Conservation (phyloP, 1,140 invertebrate genomes). For the Caerostris extrusa region DNA sequence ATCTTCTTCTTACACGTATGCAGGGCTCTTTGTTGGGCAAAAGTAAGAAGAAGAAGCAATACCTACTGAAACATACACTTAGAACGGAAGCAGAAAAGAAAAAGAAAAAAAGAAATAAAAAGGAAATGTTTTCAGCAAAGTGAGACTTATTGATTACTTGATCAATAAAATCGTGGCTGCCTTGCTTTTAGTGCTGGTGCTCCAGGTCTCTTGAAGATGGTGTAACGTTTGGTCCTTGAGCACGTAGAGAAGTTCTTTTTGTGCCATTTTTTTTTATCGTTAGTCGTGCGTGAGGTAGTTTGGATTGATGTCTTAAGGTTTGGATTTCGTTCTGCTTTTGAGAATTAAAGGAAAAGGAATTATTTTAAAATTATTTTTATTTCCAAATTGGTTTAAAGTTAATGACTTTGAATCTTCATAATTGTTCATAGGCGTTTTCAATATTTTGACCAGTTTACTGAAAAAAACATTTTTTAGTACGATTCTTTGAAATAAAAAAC, state of each 20-base stretch:
- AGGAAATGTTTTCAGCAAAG: constrained; percentile 8
- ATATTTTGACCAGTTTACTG: too few species aligned
- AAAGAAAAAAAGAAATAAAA: too few species aligned
- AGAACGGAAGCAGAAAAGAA: neutral
- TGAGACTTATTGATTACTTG: constrained; percentile 53
- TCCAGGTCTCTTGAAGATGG: constrained; percentile 20
- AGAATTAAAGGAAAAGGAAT: neutral
- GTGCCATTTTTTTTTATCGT: neutral
- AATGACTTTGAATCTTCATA: too few species aligned
- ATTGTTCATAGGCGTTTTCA: too few species aligned
- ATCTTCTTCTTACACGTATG: neutral
- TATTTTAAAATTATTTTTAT: neutral
- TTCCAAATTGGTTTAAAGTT: too few species aligned
- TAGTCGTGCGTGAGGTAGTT: neutral
- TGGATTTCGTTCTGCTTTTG: neutral
- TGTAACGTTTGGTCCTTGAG: constrained; percentile 36
- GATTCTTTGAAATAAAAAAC: too few species aligned
- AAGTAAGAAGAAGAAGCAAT: neutral
- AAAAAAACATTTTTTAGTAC: too few species aligned
- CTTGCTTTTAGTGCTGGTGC: constrained; percentile 48
- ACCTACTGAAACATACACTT: constrained; percentile 37
- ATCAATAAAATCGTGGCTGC: constrained; percentile 52
- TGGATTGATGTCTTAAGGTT: neutral
- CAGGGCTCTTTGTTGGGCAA: neutral
- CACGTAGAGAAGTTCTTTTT: neutral